Evolutionary conservation across 2,113 vertebrate genomes (phyloP).

Genomic region (Amazona guildingii): DNA sequence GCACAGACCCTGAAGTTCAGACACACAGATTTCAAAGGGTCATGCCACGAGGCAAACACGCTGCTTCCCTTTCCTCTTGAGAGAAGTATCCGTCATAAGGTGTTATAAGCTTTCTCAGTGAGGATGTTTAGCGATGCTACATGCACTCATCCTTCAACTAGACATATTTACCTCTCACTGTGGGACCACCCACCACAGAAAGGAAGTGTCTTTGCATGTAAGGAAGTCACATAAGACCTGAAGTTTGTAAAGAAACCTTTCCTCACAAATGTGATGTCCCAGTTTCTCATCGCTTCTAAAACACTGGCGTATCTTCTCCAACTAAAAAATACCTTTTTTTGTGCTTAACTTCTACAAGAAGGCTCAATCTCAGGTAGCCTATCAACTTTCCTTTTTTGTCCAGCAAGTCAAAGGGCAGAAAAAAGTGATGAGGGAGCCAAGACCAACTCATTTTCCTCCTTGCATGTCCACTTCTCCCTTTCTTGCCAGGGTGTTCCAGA

Average conservation of each 20-base stretch:
- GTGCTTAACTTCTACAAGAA: background rate
- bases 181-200: background rate
- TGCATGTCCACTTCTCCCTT: background rate
- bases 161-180: background rate
- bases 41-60: background rate
- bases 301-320: background rate
- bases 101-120: background rate
- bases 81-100: rapidly evolving
- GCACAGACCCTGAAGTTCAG: background rate
- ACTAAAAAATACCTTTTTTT: background rate
- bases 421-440: background rate
- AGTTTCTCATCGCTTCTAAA: rapidly evolving
- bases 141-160: rapidly evolving
- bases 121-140: background rate
- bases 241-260: background rate
- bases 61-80: background rate
- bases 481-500: background rate
- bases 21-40: background rate
- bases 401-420: background rate
- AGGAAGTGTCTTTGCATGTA: background rate
- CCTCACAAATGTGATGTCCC: background rate
- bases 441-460: background rate
- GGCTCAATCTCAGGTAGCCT: background rate
- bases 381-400: background rate
- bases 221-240: background rate